Conservation (phyloP, 1,140 invertebrate genomes). For the Zaprionus lachaisei region DNA sequence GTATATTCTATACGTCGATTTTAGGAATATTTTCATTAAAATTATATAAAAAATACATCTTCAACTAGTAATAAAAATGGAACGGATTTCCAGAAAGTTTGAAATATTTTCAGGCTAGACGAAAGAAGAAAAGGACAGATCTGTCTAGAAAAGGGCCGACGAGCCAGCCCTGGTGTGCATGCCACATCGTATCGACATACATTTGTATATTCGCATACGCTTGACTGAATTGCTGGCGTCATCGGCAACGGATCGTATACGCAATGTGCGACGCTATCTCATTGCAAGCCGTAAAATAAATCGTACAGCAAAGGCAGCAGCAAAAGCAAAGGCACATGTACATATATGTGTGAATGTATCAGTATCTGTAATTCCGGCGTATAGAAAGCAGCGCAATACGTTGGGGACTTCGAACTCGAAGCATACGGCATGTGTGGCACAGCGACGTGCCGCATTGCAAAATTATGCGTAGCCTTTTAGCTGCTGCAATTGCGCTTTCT, state of each 20-base stretch:
- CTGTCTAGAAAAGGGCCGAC: too few species aligned
- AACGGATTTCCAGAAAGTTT: too few species aligned
- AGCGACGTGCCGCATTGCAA: conserved; percentile 50
- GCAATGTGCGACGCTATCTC: conserved; percentile 63
- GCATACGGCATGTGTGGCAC: conserved; percentile 5
- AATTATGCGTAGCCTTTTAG: conserved; percentile 69
- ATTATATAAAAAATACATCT: too few species aligned
- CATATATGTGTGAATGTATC: conserved; percentile 15
- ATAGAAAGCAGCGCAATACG: background rate
- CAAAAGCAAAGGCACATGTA: conserved; percentile 28
- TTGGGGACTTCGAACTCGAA: background rate
- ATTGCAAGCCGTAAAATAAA: conserved; percentile 74
- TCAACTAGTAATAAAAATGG: too few species aligned
- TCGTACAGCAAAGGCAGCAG: conserved; percentile 70
- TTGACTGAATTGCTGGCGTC: conserved; percentile 57
- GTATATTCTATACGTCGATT: too few species aligned
- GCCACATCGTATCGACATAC: conserved; percentile 41
- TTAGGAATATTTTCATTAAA: too few species aligned
- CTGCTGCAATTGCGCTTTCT: conserved; percentile 35
- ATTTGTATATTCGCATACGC: conserved; percentile 60
- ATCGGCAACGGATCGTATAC: conserved; percentile 62
- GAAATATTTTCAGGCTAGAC: too few species aligned
- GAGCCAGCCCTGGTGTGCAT: conserved; percentile 12
- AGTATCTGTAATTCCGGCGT: conserved; percentile 5
- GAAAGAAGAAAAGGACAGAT: too few species aligned